Evolutionary conservation across 92 coral and sea anemone genomes (phyloP).

Genomic region (Palythoa grandis): DNA sequence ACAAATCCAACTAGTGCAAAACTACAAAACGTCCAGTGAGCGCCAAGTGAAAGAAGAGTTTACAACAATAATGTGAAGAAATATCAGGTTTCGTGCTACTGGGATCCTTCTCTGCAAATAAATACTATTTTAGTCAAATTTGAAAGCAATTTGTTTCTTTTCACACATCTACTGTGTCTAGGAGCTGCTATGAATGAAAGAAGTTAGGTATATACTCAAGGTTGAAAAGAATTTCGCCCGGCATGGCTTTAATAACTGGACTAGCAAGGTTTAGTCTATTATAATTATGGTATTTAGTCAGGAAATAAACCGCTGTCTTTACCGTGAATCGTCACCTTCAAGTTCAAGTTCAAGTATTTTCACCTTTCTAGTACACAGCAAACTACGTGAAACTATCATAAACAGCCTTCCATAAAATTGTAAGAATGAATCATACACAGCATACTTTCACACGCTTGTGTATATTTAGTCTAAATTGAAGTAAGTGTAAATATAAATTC

Average conservation of each 20-base stretch:
- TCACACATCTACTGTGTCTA: not conserved
- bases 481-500: not conserved
- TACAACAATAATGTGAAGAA: not conserved
- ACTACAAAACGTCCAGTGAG: constrained; percentile 19
- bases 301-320: not conserved
- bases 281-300: not conserved
- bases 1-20: constrained; percentile 21
- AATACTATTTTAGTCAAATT: not conserved
- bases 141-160: not conserved
- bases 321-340: not conserved
- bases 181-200: not conserved
- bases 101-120: not conserved
- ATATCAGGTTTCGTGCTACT: not conserved
- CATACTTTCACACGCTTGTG: not conserved
- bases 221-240: not conserved
- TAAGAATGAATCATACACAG: not conserved
- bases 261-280: not conserved
- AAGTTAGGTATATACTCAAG: not conserved
- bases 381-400: not conserved
- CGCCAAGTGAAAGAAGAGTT: constrained; percentile 4
- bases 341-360: too few species aligned
- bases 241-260: not conserved
- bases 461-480: too few species aligned
- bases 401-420: not conserved
- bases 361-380: not conserved